phyloP scores from a whole-genome alignment of 2,797 vertebrate species.

The Fratercula arctica region DNA sequence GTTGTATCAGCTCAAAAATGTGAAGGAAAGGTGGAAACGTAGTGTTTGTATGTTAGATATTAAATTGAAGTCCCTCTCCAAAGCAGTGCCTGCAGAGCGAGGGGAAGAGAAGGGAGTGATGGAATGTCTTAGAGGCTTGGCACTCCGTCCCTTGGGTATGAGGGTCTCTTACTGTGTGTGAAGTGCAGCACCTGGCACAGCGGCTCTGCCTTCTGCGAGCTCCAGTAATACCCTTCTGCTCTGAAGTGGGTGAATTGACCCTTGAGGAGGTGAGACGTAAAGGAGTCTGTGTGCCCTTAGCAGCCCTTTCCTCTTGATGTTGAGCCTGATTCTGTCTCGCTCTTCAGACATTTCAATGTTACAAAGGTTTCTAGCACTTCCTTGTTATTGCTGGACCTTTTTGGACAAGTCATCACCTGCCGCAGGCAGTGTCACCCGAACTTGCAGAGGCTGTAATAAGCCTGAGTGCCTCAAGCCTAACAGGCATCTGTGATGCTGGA shows the following conservation, averaged over 20 bases:
- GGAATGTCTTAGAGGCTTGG: not conserved
- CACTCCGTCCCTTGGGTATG: rapidly evolving
- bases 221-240: not conserved
- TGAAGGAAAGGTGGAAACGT: not conserved
- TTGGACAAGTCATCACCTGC: not conserved
- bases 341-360: not conserved
- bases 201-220: not conserved
- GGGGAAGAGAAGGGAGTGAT: not conserved
- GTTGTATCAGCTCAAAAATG: not conserved
- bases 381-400: rapidly evolving
- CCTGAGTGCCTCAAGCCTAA: not conserved
- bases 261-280: not conserved
- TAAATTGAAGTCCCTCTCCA: not conserved
- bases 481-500: not conserved
- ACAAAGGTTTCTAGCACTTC: not conserved
- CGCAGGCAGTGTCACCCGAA: not conserved
- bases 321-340: not conserved
- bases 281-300: not conserved
- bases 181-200: not conserved
- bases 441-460: not conserved
- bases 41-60: not conserved
- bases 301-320: rapidly evolving
- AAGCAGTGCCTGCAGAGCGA: not conserved
- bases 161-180: not conserved
- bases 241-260: not conserved